phyloP scores from a whole-genome alignment of 2,797 vertebrate genomes.

The Cynodonichthys magdalenae region DNA sequence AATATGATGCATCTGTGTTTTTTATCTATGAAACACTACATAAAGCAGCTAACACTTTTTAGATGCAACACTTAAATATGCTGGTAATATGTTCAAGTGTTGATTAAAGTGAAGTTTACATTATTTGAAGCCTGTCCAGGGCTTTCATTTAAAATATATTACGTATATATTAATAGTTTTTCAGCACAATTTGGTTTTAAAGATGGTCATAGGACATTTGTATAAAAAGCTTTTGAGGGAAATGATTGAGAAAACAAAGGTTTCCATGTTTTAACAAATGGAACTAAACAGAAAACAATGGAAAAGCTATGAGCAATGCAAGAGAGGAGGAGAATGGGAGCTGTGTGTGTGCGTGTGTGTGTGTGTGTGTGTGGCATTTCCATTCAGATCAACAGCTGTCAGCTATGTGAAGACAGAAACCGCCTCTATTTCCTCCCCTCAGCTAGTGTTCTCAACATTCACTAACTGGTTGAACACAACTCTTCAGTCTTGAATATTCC shows the following conservation, averaged over 20 bases:
- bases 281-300: conserved; percentile 30
- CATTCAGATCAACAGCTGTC: conserved; percentile 66
- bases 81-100: too few relatives aligned
- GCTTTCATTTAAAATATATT: too few relatives aligned
- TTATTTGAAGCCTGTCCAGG: too few relatives aligned
- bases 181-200: too few relatives aligned
- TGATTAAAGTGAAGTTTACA: too few relatives aligned
- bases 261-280: not conserved
- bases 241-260: not conserved
- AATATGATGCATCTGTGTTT: too few relatives aligned
- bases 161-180: too few relatives aligned
- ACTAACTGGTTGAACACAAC: conserved; percentile 30
- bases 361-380: conserved; percentile 42
- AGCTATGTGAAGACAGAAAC: conserved; percentile 57
- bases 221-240: too few relatives aligned
- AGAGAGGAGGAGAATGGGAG: conserved; percentile 6
- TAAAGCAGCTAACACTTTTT: too few relatives aligned
- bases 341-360: not conserved
- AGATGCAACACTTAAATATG: too few relatives aligned
- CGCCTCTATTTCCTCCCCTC: conserved; percentile 38
- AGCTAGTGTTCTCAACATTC: conserved; percentile 27
- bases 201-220: not conserved
- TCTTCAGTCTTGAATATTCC: not conserved
- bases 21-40: too few relatives aligned
- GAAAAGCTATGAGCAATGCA: not conserved